phyloP scores from a whole-genome alignment of 2,113 vertebrate genomes.

The Nesoenas mayeri region DNA sequence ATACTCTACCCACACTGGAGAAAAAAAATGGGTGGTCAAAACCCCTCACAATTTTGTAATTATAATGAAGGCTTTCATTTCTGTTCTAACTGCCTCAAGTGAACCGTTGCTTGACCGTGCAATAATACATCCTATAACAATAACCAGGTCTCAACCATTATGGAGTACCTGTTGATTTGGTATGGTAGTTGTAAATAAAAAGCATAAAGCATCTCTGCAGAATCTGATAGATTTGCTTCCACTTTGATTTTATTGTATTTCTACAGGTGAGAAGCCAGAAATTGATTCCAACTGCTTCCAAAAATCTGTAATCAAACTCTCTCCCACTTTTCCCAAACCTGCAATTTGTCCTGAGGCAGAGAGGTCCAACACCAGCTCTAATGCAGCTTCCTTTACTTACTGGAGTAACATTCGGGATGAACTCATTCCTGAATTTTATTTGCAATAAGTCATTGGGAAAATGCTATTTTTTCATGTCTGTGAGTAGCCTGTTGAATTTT shows the following conservation, averaged over 20 bases:
- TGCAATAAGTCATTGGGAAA: neutral
- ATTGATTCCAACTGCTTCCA: neutral
- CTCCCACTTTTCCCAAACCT: neutral
- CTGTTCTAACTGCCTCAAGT: neutral
- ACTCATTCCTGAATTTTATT: neutral
- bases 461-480: neutral
- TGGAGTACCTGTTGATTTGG: neutral
- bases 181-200: neutral
- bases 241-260: neutral
- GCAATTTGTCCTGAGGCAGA: neutral
- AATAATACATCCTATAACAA: neutral
- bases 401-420: neutral
- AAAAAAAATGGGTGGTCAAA: neutral
- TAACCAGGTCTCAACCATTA: neutral
- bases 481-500: neutral
- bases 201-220: neutral
- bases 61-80: neutral
- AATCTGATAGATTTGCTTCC: neutral
- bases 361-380: neutral
- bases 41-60: neutral
- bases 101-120: neutral
- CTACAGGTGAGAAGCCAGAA: neutral
- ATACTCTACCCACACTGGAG: neutral
- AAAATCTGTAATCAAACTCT: neutral
- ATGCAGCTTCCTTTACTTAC: neutral